Conservation (phyloP, 2,113 vertebrate genomes). For the Chamaetylas fuelleborni region DNA sequence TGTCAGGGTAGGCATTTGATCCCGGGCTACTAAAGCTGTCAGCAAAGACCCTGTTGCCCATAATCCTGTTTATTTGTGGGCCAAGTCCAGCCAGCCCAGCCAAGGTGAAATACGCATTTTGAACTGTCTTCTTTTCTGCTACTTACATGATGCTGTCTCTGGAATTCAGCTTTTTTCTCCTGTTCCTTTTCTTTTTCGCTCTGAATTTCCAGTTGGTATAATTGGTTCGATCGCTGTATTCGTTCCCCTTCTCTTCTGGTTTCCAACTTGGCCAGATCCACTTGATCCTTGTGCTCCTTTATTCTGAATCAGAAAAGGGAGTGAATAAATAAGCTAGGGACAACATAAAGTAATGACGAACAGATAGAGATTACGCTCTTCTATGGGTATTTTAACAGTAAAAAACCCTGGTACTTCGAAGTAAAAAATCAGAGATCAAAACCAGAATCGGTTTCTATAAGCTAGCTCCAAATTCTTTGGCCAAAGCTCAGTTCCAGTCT, state of each 20-base stretch:
- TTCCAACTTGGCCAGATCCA: conserved; percentile 68
- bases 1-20: background rate
- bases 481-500: background rate
- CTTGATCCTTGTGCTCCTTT: conserved; percentile 70
- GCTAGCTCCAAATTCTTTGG: background rate
- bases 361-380: background rate
- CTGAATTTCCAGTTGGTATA: conserved; percentile 75
- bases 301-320: conserved; percentile 71
- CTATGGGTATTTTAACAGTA: background rate
- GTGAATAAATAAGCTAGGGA: background rate
- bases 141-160: conserved; percentile 77
- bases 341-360: background rate
- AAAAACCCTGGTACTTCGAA: background rate
- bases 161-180: conserved; percentile 73
- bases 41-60: background rate
- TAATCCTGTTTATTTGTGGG: background rate
- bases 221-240: conserved; percentile 63
- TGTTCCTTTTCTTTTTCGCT: conserved; percentile 69
- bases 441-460: background rate
- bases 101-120: background rate
- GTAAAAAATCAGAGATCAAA: background rate
- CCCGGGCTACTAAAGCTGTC: background rate
- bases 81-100: background rate
- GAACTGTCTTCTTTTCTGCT: background rate
- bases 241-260: conserved; percentile 75